Percentiles rank a stretch among this genome's conserved stretches.
Conservation (phyloP, 2,888 invertebrate species). For the Zaprionus obscuricornis region DNA sequence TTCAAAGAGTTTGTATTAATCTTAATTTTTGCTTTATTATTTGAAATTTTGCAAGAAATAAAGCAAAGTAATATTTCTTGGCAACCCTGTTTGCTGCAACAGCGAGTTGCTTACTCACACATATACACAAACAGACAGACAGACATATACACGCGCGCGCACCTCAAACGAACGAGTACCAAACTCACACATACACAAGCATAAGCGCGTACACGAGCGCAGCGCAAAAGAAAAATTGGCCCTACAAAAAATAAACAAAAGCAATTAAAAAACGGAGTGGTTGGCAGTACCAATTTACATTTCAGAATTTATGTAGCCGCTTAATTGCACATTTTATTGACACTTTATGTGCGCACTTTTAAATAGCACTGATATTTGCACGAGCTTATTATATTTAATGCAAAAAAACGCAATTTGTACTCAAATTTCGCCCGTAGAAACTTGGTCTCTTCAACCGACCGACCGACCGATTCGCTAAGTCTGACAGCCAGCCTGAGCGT, state of each 20-base stretch:
- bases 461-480: conserved; percentile 63
- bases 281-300: conserved; percentile 71
- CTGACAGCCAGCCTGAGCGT: conserved; percentile 63
- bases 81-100: conserved; percentile 41
- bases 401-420: conserved; percentile 61
- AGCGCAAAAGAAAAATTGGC: conserved; percentile 77
- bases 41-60: conserved; percentile 1
- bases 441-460: conserved; percentile 72
- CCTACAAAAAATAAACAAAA: conserved; percentile 81
- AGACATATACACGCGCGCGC: conserved; percentile 69
- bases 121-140: conserved; percentile 38
- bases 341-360: conserved; percentile 25
- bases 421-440: conserved; percentile 69
- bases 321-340: conserved; percentile 62
- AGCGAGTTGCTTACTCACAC: conserved; percentile 48
- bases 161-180: conserved; percentile 62
- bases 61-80: conserved; percentile 30
- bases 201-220: conserved; percentile 54
- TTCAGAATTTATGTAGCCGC: conserved; percentile 32
- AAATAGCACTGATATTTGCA: conserved; percentile 46
- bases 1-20: no score
- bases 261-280: conserved; percentile 78
- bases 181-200: conserved; percentile 50
- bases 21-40: not conserved
- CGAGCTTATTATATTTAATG: conserved; percentile 42